phyloP scores from a whole-genome alignment of 1,140 invertebrate species.

The Nasonia vitripennis region DNA sequence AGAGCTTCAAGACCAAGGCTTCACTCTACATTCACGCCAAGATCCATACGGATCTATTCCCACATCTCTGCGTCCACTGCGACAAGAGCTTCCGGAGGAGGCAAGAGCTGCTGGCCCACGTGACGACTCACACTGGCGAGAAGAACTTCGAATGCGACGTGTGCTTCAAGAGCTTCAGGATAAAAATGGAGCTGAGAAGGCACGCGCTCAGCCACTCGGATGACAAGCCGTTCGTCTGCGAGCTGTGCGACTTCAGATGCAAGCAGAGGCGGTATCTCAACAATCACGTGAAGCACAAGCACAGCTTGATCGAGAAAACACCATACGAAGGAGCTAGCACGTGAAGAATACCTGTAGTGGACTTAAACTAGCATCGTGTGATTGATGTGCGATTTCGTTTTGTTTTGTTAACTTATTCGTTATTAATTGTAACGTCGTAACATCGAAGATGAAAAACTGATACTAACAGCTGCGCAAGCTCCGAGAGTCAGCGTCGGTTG shows the following conservation, averaged over 20 bases:
- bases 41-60: constrained; percentile 74
- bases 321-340: background rate
- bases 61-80: constrained; percentile 72
- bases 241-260: constrained; percentile 76
- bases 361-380: background rate
- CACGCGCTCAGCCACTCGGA: constrained; percentile 74
- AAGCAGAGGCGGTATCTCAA: constrained; percentile 76
- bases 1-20: constrained; percentile 75
- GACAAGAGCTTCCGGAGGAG: constrained; percentile 72
- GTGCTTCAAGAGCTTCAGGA: constrained; percentile 75
- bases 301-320: constrained; percentile 16
- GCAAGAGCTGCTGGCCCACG: constrained; percentile 73
- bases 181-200: constrained; percentile 74
- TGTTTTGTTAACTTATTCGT: too few relatives aligned
- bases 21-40: constrained; percentile 77
- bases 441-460: too few relatives aligned
- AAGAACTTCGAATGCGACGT: constrained; percentile 73
- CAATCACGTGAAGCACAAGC: constrained; percentile 64
- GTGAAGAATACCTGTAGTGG: background rate
- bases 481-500: too few relatives aligned
- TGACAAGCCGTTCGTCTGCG: constrained; percentile 75
- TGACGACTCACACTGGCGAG: constrained; percentile 72
- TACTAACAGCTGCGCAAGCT: too few relatives aligned
- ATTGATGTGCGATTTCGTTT: too few relatives aligned
- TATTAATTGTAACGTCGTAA: too few relatives aligned